Evolutionary conservation across 2,888 invertebrate genomes (phyloP), one percentile per base, ranked within the genome.

Genomic region (Hydrotaea diabolus): DNA sequence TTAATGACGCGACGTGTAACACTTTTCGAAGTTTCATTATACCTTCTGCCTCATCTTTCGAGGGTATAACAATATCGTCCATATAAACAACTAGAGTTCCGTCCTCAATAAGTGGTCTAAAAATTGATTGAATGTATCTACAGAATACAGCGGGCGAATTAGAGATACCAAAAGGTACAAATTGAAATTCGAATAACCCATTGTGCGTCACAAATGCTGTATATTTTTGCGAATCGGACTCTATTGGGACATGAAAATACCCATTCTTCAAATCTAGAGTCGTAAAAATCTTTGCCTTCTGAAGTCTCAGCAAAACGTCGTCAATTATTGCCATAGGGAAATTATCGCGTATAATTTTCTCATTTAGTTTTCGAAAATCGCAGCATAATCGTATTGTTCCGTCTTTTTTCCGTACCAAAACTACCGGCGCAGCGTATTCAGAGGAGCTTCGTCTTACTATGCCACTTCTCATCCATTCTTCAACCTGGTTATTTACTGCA

Each of bases 151-250:
- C 74, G 15, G 76, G 72, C 0, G 80, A 80, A 55, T 80, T 79
- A 13, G 53, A 75, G 26, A 80, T 72, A 0, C 80, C 76, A 3
- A 77, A 80, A 15, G 55, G 88, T 57, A 85, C 83, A 9, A 76
- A 82, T 9, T 71, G 9, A 53, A 86, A 87, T 43, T 87, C 87
- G 26, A 76, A 88, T 26, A 87, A 86, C 8, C 87, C 86, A 75
- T 87, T 69, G 31, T 85, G 85, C 2, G 87, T 88, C 0, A 88
- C 87, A 72, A 88, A 88, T 1, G 87, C 72, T n/a, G 87, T 88
- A 46, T 83, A 88, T 62, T 87, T 87, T 7, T 72, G 79, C 0
- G 87, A 88, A 0, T 85, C 72, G 23, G 62, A 62, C 0, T 86
- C 86, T 1, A 88, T 72, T 0, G 81, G 86, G 5, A 88, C 85